Conservation (phyloP, 1,140 invertebrate species). For the Parapsyche elsis region DNA sequence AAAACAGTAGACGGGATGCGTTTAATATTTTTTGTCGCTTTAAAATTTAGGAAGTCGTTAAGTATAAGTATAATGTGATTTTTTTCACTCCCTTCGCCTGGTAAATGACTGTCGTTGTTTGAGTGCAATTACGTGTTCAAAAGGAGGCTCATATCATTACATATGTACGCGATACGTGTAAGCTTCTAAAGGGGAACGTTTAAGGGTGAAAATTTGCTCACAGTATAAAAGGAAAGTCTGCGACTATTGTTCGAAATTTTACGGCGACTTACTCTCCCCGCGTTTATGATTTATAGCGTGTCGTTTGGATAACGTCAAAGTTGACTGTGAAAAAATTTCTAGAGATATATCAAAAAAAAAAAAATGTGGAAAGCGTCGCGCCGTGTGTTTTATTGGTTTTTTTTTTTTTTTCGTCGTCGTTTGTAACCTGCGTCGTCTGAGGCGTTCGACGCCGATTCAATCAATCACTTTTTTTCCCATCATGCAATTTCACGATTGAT, state of each 20-base stretch:
- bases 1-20: too few relatives aligned
- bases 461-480: constrained; percentile 54
- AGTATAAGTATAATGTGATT: too few relatives aligned
- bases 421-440: constrained; percentile 17
- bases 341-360: constrained; percentile 2
- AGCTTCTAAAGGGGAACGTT: not conserved
- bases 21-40: too few relatives aligned
- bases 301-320: constrained; percentile 7
- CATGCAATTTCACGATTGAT: constrained; percentile 55
- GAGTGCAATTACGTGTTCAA: too few relatives aligned
- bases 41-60: too few relatives aligned
- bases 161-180: too few relatives aligned
- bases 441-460: constrained; percentile 44
- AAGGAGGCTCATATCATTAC: too few relatives aligned
- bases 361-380: not conserved
- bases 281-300: not conserved
- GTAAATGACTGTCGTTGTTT: too few relatives aligned
- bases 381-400: constrained; percentile 5
- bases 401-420: constrained; percentile 6
- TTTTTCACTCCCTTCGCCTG: too few relatives aligned
- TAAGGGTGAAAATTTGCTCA: not conserved
- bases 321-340: constrained; percentile 10
- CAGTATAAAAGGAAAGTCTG: not conserved
- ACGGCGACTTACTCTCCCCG: not conserved
- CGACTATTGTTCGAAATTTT: constrained; percentile 8